Percentiles rank a stretch among this genome's conserved stretches.
Conservation (phyloP, 2,113 vertebrate species). For the Zosterops hypoxanthus region DNA sequence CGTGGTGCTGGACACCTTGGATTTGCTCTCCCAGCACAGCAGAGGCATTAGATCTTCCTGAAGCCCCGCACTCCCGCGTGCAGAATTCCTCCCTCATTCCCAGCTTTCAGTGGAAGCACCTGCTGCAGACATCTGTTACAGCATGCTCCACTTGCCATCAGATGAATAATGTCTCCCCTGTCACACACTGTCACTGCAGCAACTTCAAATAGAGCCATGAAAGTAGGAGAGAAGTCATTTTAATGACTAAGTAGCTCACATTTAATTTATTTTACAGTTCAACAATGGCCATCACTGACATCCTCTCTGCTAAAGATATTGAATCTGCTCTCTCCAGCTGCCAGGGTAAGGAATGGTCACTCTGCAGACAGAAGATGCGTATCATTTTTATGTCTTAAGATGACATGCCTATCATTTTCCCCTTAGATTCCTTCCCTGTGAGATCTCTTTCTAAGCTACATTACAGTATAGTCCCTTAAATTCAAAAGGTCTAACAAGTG, state of each 20-base stretch:
- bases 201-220: constrained; percentile 43
- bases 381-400: constrained; percentile 60
- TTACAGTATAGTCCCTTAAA: background rate
- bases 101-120: constrained; percentile 34
- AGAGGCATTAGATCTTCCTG: background rate
- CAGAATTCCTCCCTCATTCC: constrained; percentile 41
- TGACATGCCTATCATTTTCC: constrained; percentile 45
- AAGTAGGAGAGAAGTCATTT: background rate
- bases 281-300: constrained; percentile 73
- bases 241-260: constrained; percentile 37
- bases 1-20: background rate
- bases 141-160: background rate
- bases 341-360: constrained; percentile 70
- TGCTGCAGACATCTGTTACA: constrained; percentile 61
- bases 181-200: constrained; percentile 37
- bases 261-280: constrained; percentile 51
- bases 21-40: background rate
- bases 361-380: constrained; percentile 40
- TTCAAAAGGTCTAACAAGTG: background rate
- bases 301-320: constrained; percentile 77
- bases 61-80: background rate
- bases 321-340: constrained; percentile 74
- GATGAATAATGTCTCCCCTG: constrained; percentile 27
- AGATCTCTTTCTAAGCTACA: constrained; percentile 25
- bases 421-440: constrained; percentile 33